Evolutionary conservation across 2,113 vertebrate genomes (phyloP), one percentile per base, ranked within the genome.

Genomic region (Pica pica): DNA sequence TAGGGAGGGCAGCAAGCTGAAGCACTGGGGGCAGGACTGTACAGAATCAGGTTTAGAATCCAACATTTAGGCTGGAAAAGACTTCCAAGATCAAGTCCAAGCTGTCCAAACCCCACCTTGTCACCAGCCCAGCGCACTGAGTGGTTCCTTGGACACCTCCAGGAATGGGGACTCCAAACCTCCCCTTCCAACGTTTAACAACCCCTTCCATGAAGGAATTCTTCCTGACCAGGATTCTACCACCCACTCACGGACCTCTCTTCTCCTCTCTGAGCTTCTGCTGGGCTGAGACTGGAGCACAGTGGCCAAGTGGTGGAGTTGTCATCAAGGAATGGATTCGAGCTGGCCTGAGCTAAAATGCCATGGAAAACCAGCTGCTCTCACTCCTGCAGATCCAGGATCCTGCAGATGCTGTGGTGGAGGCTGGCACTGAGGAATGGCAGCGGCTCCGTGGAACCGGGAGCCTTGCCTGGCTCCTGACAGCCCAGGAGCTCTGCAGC

Each of bases 31-130:
- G 22, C 44, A 68, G 63, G 42, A 26, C 47, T 4, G 6, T 4
- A 4, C 14, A 44, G 27, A 16, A 39, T 28, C 50, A 30, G 30
- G 8, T 20, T n/a, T 5, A n/a, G 24, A 65, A 30, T 30, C 28
- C 70, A 65, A 20, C 2, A 17, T 39, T 39, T 7, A 20, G 13
- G 13, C 21, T 67, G 69, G 46, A 67, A 74, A 67, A n/a, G 8
- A 2, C 37, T 13, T 59, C 33, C 5, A 5, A 14, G 68, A 6
- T 23, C 0, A 2, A 39, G 27, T 13, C 22, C 22, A 18, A 19
- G 14, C 31, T 88, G 76, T 28, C 17, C 9, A 14, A 64, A 42
- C 13, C 30, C 17, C 35, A 27, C 11, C 31, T 63, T 41, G 39
- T 21, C 35, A 19, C n/a, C 50, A n/a, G 24, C 41, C 20, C 56